Conservation (phyloP, 2,888 invertebrate genomes). For the Kuschelorhynchus macadamiae region DNA sequence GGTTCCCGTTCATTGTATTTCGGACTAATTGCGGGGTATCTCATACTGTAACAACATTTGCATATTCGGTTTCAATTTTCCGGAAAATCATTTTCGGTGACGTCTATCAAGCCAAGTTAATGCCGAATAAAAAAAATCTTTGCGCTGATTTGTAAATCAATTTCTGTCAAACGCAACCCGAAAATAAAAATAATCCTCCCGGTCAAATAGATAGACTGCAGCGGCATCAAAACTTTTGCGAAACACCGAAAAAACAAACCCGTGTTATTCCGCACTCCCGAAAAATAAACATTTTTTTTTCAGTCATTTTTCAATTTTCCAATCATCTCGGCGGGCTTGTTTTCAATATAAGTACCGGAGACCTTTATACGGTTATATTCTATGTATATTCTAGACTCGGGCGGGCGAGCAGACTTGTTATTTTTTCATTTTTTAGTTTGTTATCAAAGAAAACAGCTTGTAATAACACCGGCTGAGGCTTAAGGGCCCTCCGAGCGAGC, state of each 20-base stretch:
- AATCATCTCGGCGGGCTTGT: constrained; percentile 53
- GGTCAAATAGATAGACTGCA: constrained; percentile 38
- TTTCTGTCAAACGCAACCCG: constrained; percentile 32
- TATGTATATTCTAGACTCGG: constrained; percentile 53
- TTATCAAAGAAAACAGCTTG: constrained; percentile 66
- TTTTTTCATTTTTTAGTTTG: constrained; percentile 67
- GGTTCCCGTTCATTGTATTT: not conserved
- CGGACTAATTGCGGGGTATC: constrained; percentile 1
- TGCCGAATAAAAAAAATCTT: constrained; percentile 15
- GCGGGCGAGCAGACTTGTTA: constrained; percentile 61
- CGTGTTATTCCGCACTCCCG: constrained; percentile 27
- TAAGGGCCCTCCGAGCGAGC: constrained; percentile 42
- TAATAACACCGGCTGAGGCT: constrained; percentile 57
- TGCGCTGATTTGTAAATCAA: constrained; percentile 35
- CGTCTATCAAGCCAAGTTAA: constrained; percentile 15
- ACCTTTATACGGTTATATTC: constrained; percentile 50
- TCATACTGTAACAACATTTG: constrained; percentile 13
- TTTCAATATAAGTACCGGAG: constrained; percentile 52
- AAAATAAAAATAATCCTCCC: constrained; percentile 29
- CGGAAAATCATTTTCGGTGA: not conserved
- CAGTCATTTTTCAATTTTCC: constrained; percentile 55
- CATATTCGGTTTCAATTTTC: constrained; percentile 12
- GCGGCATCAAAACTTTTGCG: constrained; percentile 29
- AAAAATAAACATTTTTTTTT: constrained; percentile 47
- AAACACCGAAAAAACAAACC: constrained; percentile 42